phyloP scores from a whole-genome alignment of 2,888 invertebrate species.

The Ormyrus labotus region DNA sequence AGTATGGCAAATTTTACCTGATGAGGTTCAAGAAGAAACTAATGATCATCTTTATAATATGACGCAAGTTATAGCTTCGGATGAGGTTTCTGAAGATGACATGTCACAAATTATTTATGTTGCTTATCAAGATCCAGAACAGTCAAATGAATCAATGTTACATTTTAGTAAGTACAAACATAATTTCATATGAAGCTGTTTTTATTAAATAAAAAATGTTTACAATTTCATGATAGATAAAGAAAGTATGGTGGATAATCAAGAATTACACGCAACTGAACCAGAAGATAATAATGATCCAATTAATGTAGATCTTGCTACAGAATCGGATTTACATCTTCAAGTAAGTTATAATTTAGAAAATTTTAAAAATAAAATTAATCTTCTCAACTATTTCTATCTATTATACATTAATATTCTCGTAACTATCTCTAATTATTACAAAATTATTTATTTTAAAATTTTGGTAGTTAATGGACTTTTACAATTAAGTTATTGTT shows the following conservation, averaged over 20 bases:
- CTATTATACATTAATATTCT: neutral
- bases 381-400: neutral
- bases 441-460: neutral
- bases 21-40: conserved; percentile 62
- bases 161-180: conserved; percentile 65
- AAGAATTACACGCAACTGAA: conserved; percentile 56
- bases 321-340: conserved; percentile 69
- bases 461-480: neutral
- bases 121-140: conserved; percentile 76
- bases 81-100: conserved; percentile 69
- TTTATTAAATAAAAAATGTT: neutral
- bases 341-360: conserved; percentile 62
- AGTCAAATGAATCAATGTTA: conserved; percentile 74
- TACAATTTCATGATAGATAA: conserved; percentile 62
- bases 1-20: conserved; percentile 72
- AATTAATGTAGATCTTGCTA: conserved; percentile 62
- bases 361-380: neutral
- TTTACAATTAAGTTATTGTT: no score
- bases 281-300: conserved; percentile 60
- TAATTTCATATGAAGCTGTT: conserved; percentile 6
- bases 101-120: conserved; percentile 77
- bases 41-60: conserved; percentile 67
- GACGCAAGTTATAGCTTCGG: conserved; percentile 67
- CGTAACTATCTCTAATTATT: neutral
- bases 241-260: conserved; percentile 63